Evolutionary conservation across 2,888 invertebrate species (phyloP).

Genomic region (Trichogramma evanescens): DNA sequence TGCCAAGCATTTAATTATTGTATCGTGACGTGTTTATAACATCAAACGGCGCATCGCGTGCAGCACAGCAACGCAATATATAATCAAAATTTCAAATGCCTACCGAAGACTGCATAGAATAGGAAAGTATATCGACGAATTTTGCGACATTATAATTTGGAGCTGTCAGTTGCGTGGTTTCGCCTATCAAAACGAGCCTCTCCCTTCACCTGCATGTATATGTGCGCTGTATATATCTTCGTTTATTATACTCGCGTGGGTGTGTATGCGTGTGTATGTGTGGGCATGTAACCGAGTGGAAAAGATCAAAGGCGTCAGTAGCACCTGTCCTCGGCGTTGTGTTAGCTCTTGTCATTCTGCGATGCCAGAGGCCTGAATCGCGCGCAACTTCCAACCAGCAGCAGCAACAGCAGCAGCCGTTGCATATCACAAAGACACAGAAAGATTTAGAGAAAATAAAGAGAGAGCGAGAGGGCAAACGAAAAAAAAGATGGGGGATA

Average conservation of each 20-base stretch:
- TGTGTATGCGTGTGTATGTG: no score
- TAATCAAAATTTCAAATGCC: no score
- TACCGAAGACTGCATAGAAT: no score
- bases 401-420: no score
- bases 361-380: slow-evolving; percentile 43
- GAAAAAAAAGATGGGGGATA: not conserved
- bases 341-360: slow-evolving; percentile 24
- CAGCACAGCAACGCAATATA: no score
- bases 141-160: no score
- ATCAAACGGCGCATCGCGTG: no score
- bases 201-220: not conserved
- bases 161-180: not conserved
- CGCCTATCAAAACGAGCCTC: slow-evolving; percentile 2
- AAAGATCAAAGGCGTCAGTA: slow-evolving; percentile 49
- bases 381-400: slow-evolving; percentile 18
- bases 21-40: no score
- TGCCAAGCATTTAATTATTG: no score
- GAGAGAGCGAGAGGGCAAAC: not conserved
- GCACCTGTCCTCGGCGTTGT: slow-evolving; percentile 44
- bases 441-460: slow-evolving; percentile 13
- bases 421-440: not conserved
- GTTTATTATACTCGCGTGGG: no score
- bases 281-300: slow-evolving; percentile 37
- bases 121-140: no score
- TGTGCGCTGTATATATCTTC: not conserved